Conservation (phyloP, 2,888 invertebrate genomes). For the Steromphala cineraria region DNA sequence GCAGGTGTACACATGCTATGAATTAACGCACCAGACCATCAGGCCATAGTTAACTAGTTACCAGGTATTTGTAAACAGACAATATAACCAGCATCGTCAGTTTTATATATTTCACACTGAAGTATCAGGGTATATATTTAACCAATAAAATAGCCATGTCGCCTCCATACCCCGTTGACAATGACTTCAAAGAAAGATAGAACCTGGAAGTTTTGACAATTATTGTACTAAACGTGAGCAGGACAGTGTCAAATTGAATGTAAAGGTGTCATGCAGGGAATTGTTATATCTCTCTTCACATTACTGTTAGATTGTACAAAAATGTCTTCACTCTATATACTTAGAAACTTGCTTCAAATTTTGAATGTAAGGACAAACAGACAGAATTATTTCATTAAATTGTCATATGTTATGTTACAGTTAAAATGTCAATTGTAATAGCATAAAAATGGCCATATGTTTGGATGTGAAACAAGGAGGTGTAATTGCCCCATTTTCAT, state of each 20-base stretch:
- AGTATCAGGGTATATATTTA: neutral
- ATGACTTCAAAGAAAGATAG: neutral
- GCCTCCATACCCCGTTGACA: neutral
- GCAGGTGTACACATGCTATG: no score
- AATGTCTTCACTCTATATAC: no score
- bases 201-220: neutral
- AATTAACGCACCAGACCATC: no score
- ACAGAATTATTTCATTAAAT: no score
- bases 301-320: no score
- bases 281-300: neutral
- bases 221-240: neutral
- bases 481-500: neutral
- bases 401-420: no score
- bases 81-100: neutral
- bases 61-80: neutral
- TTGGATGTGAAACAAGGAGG: neutral
- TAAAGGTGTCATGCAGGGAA: neutral
- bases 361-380: no score
- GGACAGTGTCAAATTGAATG: neutral
- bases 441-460: no score
- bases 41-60: neutral
- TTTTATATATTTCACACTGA: constrained; percentile 7
- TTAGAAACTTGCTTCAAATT: no score
- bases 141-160: constrained; percentile 4
- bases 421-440: no score